Base-by-base conservation (phyloP, 2,797 vertebrate species). In the Gobio occitaniae region DNA sequence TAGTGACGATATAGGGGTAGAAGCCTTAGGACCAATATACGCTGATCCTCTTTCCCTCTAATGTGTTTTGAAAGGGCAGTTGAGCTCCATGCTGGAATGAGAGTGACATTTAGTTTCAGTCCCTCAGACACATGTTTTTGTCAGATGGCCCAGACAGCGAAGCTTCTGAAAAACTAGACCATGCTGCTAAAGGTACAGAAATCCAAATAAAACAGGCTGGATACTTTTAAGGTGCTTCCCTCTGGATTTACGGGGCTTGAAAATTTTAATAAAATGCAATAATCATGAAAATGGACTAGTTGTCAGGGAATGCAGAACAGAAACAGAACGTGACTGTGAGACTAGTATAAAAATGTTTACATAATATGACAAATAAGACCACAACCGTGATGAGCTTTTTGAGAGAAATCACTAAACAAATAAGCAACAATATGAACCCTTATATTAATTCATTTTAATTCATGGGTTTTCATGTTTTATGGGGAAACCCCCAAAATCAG, bases 1-100 rank as follows among this genome's bases (percentile, higher is more conserved):
- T 80, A 82, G 72, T 38, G 86, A 82, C 86, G 83, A 86, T 84
- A 76, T 86, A 78, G 85, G 69, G 78, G 87, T 72, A 86, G 86
- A 80, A 84, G 83, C 84, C 21, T 13, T 61, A 81, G 69, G 71
- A 87, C 80, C 83, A 85, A 86, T 77, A 86, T 77, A 83, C 84
- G 52, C 82, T 83, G 72, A 83, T 78, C 74, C 78, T 86, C 77
- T 80, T 80, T 89, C 36, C 54, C 80, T 86, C 84, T 90, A 83
- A 84, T 84, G 88, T 88, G 90, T 86, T 92, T 88, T 76, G 78
- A 91, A 91, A 92, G 89, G 89, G 86, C 89, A 91, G 89, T 81
- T 86, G 82, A 91, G 85, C 85, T 78, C 56, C 77, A 88, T 80
- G 89, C 89, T 90, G 88, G 91, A 89, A 88, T 80, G 63, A 88